A percentile compares a stretch with the other conserved stretches of the same genome.
Evolutionary conservation across 2,797 vertebrate species (phyloP).

Genomic region (Chaetodon trifasciatus): DNA sequence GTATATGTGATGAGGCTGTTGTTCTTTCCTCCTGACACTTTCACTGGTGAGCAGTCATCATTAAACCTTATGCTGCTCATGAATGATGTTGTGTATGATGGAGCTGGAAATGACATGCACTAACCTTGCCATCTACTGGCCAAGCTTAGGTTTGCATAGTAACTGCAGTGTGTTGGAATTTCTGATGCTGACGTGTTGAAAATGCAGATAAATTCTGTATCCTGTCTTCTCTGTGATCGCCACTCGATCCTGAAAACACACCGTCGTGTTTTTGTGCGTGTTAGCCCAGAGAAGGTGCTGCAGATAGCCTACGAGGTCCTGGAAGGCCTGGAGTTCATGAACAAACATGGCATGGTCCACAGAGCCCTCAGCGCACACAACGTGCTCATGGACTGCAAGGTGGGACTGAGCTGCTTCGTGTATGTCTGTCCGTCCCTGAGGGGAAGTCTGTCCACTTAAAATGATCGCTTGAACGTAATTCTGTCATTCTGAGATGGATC

Average conservation of each 20-base stretch:
- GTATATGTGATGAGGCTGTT: neutral
- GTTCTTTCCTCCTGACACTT: neutral
- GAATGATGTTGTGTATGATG: neutral
- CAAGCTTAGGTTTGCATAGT: slow-evolving; percentile 2
- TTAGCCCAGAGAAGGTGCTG: slow-evolving; percentile 86
- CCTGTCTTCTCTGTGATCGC: neutral
- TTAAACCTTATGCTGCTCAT: neutral
- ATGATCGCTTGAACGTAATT: neutral
- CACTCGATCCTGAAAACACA: neutral
- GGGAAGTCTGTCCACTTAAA: neutral
- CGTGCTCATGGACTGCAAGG: slow-evolving; percentile 94
- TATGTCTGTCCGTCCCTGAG: neutral
- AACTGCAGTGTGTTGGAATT: neutral
- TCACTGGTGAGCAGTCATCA: neutral
- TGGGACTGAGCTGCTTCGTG: slow-evolving; percentile 65
- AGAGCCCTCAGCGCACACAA: slow-evolving; percentile 92
- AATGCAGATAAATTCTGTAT: neutral
- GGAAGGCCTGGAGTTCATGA: slow-evolving; percentile 95
- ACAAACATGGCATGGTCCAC: slow-evolving; percentile 94
- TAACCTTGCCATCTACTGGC: slow-evolving; percentile 59
- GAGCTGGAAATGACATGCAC: neutral
- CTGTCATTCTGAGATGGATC: slow-evolving; percentile 26
- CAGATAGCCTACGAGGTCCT: slow-evolving; percentile 93
- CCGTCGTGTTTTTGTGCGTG: slow-evolving; percentile 37
- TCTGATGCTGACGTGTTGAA: neutral